A percentile compares a stretch with the other conserved stretches of the same genome.
These are phyloP conservation scores for Ptychoptera contaminata DNA, from an alignment of 2,888 invertebrate genomes.

Conservation along the genomic window DNA sequence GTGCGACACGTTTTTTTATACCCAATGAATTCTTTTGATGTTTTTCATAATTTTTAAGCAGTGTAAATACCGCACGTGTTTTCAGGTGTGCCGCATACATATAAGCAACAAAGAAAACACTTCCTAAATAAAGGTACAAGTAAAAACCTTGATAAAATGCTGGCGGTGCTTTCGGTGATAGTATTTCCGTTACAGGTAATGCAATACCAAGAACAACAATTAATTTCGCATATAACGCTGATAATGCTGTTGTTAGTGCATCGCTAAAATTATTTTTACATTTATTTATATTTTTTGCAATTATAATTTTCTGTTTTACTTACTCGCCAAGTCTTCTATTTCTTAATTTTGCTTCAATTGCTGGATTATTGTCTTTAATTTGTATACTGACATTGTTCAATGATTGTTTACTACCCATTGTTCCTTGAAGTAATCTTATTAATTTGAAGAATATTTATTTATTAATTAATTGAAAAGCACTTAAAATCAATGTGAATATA, in stretches of 20 bases:
- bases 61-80: slow-evolving; percentile 37
- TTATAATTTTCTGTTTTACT: background rate
- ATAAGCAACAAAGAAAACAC: slow-evolving; percentile 51
- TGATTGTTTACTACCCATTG: slow-evolving; percentile 4
- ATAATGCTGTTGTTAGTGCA: slow-evolving; percentile 46
- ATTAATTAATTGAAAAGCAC: background rate
- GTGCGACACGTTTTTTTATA: slow-evolving; percentile 16
- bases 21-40: slow-evolving; percentile 1
- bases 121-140: slow-evolving; percentile 54
- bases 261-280: slow-evolving; percentile 41
- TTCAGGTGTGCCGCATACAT: slow-evolving; percentile 44
- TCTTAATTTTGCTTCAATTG: slow-evolving; percentile 3
- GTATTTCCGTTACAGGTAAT: slow-evolving; percentile 65
- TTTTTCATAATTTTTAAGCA: slow-evolving; percentile 25
- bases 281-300: background rate
- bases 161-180: slow-evolving; percentile 49
- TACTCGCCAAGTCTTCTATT: slow-evolving; percentile 6
- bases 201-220: slow-evolving; percentile 62
- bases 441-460: background rate
- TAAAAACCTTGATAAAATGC: slow-evolving; percentile 50
- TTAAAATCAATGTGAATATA: background rate
- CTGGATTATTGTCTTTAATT: background rate
- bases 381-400: background rate
- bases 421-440: slow-evolving; percentile 4
- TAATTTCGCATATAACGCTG: slow-evolving; percentile 63